Evolutionary conservation across 2,888 invertebrate species (phyloP).

Genomic region (Campoletis raptor): DNA sequence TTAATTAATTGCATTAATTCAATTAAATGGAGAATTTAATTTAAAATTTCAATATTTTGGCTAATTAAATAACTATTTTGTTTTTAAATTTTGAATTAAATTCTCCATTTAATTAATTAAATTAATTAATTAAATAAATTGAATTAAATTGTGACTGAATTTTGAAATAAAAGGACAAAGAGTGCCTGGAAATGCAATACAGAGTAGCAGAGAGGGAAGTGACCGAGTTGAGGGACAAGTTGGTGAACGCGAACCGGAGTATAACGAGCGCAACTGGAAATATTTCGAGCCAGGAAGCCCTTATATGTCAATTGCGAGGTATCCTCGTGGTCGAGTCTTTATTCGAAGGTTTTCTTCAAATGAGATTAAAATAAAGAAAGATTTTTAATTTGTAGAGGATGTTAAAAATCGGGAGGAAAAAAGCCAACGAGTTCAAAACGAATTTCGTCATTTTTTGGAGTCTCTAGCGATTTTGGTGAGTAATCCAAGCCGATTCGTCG

Average conservation of each 20-base stretch:
- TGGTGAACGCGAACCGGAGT: constrained; percentile 88
- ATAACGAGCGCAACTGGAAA: constrained; percentile 89
- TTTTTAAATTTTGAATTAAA: too few species aligned
- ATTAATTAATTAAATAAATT: too few species aligned
- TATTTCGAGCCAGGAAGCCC: constrained; percentile 89
- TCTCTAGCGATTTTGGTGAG: constrained; percentile 90
- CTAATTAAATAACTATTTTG: too few species aligned
- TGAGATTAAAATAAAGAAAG: background rate
- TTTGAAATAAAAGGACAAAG: constrained; percentile 87
- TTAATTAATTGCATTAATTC: too few species aligned
- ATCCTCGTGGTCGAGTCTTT: constrained; percentile 54
- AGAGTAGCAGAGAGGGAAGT: constrained; percentile 91
- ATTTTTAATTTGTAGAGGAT: constrained; percentile 86
- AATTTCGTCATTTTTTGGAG: constrained; percentile 90
- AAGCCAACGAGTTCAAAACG: constrained; percentile 88
- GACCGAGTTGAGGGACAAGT: constrained; percentile 89
- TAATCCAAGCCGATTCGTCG: constrained; percentile 90
- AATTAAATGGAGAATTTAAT: too few species aligned
- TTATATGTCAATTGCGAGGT: constrained; percentile 90
- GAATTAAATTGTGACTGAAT: too few species aligned
- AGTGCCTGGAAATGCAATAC: constrained; percentile 90
- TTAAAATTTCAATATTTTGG: too few species aligned
- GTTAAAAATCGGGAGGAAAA: constrained; percentile 90
- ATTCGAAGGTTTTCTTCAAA: too few species aligned
- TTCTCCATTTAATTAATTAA: too few species aligned